Evolutionary conservation across 2,888 invertebrate genomes (phyloP), one percentile per base, ranked within the genome.

Genomic region (Cerceris ruficornis): DNA sequence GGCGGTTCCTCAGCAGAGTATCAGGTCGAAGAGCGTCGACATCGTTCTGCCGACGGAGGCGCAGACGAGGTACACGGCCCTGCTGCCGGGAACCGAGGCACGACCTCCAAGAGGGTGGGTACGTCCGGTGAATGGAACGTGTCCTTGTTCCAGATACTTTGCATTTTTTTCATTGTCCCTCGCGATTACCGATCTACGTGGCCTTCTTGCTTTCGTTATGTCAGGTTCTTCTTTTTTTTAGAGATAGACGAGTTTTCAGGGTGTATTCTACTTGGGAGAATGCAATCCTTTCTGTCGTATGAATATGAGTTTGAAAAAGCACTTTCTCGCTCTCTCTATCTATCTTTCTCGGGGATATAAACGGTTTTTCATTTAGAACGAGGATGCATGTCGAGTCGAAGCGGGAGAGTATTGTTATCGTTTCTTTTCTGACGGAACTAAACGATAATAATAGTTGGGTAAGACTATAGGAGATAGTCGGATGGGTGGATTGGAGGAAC

Each of bases 41-140:
- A 97, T 97, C 88, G 97, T 97, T 62, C 93, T 98, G 83, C 97
- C 97, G 42, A 97, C 97, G 9, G 96, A 96, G 77, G 96, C 96
- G 88, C 97, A 97, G 92, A 96, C 97, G 42, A 94, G 96, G 82
- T 97, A 97, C 92, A 97, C 97, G 88, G 97, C 97, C n/a, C 93
- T 97, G 28, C 82, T 92, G 17, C 92, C 92, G 15, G 87, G 81
- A 9, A 89, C 87, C 77, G 90, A 91, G 70, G 65, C 88, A 70
- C 87, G 89, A 70, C 82, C 88, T 69, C 88, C 89, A 83, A 91
- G 92, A 90, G 93, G 93, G 93, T 93, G 93, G 89, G 93, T 93
- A 89, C 81, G 83, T 85, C 78, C 77, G 85, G 79, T 78, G 80
- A 78, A 78, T 62, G 79, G 69, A 69, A 57, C 78, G 57, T 52